A percentile compares a stretch with the other conserved stretches of the same genome.
Conservation (phyloP, 1,140 invertebrate genomes). For the Aphelinus atriplicis region DNA sequence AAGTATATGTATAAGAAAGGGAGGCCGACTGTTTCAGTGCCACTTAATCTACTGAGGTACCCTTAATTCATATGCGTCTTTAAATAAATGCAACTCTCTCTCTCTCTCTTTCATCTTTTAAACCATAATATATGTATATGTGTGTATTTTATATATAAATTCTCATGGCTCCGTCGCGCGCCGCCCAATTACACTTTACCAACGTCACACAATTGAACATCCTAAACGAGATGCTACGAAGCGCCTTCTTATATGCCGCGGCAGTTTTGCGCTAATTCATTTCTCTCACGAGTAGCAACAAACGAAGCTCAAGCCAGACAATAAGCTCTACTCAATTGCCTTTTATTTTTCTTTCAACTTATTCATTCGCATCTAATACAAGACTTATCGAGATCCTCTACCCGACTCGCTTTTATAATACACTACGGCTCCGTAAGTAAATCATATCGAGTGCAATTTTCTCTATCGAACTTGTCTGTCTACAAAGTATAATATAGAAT, state of each 20-base stretch:
- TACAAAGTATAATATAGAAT: neutral
- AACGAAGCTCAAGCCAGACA: slow-evolving; percentile 14
- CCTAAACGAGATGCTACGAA: no score
- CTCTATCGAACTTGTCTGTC: neutral
- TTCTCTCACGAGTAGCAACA: neutral
- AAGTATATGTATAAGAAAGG: neutral
- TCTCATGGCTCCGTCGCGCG: neutral
- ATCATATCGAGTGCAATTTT: slow-evolving; percentile 5
- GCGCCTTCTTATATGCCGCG: neutral
- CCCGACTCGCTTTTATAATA: slow-evolving; percentile 15
- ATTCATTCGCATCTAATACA: slow-evolving; percentile 17
- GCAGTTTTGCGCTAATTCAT: neutral
- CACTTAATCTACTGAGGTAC: slow-evolving; percentile 26
- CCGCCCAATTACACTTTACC: no score
- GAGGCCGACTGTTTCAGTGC: slow-evolving; percentile 10
- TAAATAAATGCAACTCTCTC: slow-evolving; percentile 24
- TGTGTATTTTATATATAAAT: neutral
- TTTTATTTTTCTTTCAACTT: slow-evolving; percentile 4
- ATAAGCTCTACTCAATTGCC: slow-evolving; percentile 8
- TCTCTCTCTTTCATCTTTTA: neutral
- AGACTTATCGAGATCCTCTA: slow-evolving; percentile 4
- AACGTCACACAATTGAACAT: no score
- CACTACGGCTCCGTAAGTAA: slow-evolving; percentile 22
- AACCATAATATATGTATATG: neutral
- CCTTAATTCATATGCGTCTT: slow-evolving; percentile 9